A percentile compares a stretch with the other conserved stretches of the same genome.
phyloP scores from a whole-genome alignment of 64 coral and sea anemone species.

The Actinia tenebrosa region DNA sequence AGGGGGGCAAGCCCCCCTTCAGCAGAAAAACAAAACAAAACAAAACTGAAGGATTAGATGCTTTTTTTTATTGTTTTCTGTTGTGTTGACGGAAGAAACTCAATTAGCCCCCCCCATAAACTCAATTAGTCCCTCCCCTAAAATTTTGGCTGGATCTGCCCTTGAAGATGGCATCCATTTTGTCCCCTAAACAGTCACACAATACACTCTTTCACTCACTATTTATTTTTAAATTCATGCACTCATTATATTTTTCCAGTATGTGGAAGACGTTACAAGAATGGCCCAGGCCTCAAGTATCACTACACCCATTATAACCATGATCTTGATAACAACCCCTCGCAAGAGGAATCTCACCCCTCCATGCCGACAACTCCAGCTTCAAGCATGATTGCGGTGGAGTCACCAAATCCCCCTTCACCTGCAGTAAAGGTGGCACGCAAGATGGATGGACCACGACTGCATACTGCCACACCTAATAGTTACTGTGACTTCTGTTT shows the following conservation, averaged over 20 bases:
- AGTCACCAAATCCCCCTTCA: constrained; percentile 55
- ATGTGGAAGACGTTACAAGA: constrained; percentile 97
- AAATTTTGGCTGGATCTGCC: too few relatives aligned
- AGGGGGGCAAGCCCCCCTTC: too few relatives aligned
- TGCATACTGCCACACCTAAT: constrained; percentile 63
- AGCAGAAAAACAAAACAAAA: too few relatives aligned
- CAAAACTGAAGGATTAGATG: too few relatives aligned
- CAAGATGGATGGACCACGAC: constrained; percentile 21
- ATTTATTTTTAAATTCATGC: neutral
- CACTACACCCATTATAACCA: constrained; percentile 97
- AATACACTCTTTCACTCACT: too few relatives aligned
- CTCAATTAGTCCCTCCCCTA: too few relatives aligned
- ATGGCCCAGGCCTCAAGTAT: constrained; percentile 96
- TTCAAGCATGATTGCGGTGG: constrained; percentile 13
- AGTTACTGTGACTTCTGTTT: constrained; percentile 98
- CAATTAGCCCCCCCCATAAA: too few relatives aligned
- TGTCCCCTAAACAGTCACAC: too few relatives aligned
- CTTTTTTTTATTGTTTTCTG: too few relatives aligned
- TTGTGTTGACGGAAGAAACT: too few relatives aligned
- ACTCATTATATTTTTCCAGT: constrained; percentile 34
- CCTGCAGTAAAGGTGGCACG: constrained; percentile 18
- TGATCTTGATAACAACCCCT: constrained; percentile 48
- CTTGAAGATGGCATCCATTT: too few relatives aligned
- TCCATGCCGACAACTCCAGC: constrained; percentile 57
- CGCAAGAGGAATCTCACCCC: constrained; percentile 25